Percentiles rank a stretch among this genome's conserved stretches.
Evolutionary conservation across 2,113 vertebrate species (phyloP).

Genomic region (Microcebus lehilahytsara): DNA sequence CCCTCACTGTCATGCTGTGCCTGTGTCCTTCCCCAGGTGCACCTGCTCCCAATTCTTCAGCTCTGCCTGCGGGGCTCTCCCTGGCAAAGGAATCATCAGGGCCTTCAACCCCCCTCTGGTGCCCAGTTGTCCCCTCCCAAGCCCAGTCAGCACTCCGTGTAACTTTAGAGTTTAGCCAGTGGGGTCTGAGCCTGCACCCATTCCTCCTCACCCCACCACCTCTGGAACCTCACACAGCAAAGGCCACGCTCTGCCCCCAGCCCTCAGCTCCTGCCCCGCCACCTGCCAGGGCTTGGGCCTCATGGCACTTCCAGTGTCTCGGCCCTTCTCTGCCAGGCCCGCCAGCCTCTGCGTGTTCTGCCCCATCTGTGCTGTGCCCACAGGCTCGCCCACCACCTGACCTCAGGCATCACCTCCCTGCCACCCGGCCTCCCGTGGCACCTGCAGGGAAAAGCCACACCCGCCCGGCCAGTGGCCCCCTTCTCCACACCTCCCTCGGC

Average conservation of each 20-base stretch:
- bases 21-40: too few species aligned
- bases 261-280: rapidly evolving
- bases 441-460: neutral
- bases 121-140: neutral
- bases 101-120: neutral
- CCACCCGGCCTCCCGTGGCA: rapidly evolving
- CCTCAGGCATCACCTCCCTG: rapidly evolving
- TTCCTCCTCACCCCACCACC: neutral
- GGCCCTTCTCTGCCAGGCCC: rapidly evolving
- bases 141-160: rapidly evolving
- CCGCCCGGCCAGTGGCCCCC: rapidly evolving
- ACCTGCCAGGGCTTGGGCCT: rapidly evolving
- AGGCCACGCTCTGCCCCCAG: rapidly evolving
- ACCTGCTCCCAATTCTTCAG: neutral
- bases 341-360: neutral
- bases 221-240: neutral
- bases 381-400: rapidly evolving
- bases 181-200: too few species aligned
- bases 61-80: neutral
- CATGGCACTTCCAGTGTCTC: rapidly evolving
- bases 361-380: rapidly evolving
- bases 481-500: neutral
- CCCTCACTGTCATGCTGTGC: rapidly evolving
- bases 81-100: neutral
- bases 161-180: rapidly evolving